These are phyloP conservation scores for Pteropus rufus DNA, from an alignment of 2,797 vertebrate species.

Conservation along the genomic window DNA sequence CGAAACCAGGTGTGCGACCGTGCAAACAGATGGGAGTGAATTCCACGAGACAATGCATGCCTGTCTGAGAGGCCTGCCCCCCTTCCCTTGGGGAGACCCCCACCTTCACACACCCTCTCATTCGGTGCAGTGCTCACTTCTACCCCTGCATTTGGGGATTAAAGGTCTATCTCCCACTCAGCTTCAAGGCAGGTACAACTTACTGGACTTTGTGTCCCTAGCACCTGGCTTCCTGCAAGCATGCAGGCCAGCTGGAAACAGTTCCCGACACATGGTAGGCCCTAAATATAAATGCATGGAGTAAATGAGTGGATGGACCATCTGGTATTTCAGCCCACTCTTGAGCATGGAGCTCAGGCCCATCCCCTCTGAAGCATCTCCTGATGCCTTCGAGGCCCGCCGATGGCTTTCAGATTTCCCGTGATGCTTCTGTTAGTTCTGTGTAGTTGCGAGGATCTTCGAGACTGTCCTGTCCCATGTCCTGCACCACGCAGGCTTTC, in stretches of 20 bases:
- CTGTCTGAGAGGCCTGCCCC: neutral
- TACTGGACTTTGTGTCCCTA: neutral
- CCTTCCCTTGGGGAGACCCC: neutral
- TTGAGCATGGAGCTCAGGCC: neutral
- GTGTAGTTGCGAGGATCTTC: neutral
- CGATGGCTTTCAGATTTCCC: neutral
- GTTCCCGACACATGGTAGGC: neutral
- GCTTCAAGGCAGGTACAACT: neutral
- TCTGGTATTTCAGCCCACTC: neutral
- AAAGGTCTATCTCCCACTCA: rapidly evolving
- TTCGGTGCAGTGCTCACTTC: rapidly evolving
- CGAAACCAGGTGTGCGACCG: neutral
- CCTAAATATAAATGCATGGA: neutral
- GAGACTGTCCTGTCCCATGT: neutral
- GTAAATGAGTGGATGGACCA: no score
- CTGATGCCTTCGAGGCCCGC: rapidly evolving
- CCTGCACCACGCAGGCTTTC: rapidly evolving
- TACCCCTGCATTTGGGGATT: neutral
- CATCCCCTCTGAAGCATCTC: neutral
- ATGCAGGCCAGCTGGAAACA: neutral
- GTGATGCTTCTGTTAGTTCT: neutral
- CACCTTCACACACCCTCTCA: neutral
- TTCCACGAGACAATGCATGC: neutral
- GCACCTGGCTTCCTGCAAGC: neutral
- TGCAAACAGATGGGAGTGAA: neutral